Evolutionary conservation across 2,113 vertebrate genomes (phyloP), one percentile per base, ranked within the genome.

Genomic region (Martes martes): DNA sequence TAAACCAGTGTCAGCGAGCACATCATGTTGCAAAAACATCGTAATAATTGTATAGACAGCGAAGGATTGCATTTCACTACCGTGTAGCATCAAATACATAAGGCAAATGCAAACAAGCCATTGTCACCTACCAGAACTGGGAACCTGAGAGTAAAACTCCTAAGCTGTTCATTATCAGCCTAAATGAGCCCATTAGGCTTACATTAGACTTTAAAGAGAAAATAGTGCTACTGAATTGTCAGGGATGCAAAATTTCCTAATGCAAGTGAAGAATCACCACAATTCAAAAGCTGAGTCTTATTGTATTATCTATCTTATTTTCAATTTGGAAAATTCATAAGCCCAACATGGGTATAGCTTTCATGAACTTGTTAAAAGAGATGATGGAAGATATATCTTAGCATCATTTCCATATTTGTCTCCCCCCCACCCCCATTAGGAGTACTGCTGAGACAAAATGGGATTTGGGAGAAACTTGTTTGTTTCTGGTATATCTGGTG

Each of bases 281-380:
- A 96, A 97, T 94, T 96, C 24, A 81, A 84, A 86, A 91, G 42
- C 74, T 16, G 82, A 87, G 76, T 80, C 6, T 13, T 57, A 11
- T 21, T 94, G 28, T 96, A 47, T 92, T 67, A 91, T 59, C 88
- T 59, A 78, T 80, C 83, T 95, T 89, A 52, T 94, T 97, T 96
- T 82, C 90, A 96, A 63, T 79, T 85, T 95, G 92, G 81, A 94
- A 96, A 92, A 90, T 93, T 83, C 33, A 61, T 73, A 97, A 97
- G 59, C n/a, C 52, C 90, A 97, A 97, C 4, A 50, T 28, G 31
- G 39, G 14, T 80, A 78, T 31, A 86, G 63, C 10, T 94, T 96
- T 96, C 93, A 94, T 74, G 39, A 97, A 93, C 45, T 33, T 95
- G 31, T 95, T 94, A 90, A 84, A 89, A 96, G 59, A 91, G 42